Evolutionary conservation across 2,888 invertebrate species (phyloP).

Genomic region (Folsomia manolachei): DNA sequence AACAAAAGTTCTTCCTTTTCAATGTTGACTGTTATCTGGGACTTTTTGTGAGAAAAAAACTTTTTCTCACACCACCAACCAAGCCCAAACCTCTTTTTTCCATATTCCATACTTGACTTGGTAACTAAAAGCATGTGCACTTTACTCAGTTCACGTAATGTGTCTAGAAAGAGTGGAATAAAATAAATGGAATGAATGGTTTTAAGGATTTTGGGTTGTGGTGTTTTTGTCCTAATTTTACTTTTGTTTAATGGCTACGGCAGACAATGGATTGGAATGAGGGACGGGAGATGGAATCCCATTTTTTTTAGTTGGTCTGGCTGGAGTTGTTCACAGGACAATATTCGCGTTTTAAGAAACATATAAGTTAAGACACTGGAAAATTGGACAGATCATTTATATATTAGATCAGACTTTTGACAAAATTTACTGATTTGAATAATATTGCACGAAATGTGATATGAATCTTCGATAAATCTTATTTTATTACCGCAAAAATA

Average conservation of each 20-base stretch:
- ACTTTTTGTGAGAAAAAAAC: slow-evolving; percentile 8
- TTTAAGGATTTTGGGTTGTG: neutral
- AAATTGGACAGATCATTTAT: too few species aligned
- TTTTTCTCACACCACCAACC: neutral
- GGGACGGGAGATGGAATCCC: too few species aligned
- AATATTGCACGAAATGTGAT: too few species aligned
- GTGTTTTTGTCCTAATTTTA: neutral
- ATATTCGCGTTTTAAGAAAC: too few species aligned
- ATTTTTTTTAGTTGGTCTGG: too few species aligned
- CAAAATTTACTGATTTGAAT: too few species aligned
- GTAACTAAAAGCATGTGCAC: neutral
- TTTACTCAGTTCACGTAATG: neutral
- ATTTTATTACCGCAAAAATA: too few species aligned
- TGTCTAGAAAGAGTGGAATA: neutral
- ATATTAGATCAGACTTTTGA: too few species aligned
- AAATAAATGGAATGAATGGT: neutral
- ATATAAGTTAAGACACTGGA: too few species aligned
- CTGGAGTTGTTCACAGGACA: too few species aligned
- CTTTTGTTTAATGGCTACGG: neutral
- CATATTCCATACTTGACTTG: neutral
- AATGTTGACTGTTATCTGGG: slow-evolving; percentile 25
- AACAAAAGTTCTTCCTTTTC: slow-evolving; percentile 17
- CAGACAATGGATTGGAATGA: neutral
- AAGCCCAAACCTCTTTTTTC: neutral
- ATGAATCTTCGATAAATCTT: too few species aligned